Conservation (phyloP, 2,888 invertebrate genomes). For the Globia sparganii region DNA sequence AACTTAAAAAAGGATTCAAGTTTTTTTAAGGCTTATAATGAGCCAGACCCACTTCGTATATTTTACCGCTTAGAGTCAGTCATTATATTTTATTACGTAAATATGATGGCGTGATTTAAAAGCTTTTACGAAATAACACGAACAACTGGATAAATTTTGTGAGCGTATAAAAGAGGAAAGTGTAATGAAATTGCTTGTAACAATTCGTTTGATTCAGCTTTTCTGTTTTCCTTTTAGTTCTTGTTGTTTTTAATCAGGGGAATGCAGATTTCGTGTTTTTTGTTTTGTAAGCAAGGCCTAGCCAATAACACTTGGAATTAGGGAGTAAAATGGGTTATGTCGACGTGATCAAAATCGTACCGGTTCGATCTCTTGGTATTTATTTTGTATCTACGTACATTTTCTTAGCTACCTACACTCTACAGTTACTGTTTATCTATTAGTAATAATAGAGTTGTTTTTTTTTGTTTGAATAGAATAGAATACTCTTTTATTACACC, state of each 20-base stretch:
- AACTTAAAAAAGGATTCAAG: background rate
- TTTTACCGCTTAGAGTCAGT: conserved; percentile 27
- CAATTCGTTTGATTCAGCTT: conserved; percentile 42
- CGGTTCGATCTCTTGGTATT: background rate
- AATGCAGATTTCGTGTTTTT: conserved; percentile 30
- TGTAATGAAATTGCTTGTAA: conserved; percentile 42
- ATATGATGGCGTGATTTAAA: conserved; percentile 56
- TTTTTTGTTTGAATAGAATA: background rate
- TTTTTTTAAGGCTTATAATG: conserved; percentile 17
- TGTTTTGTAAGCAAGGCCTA: conserved; percentile 16
- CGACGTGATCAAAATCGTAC: background rate
- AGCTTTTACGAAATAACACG: conserved; percentile 48
- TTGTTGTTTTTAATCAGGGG: conserved; percentile 45
- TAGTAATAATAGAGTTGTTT: background rate
- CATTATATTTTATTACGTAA: conserved; percentile 53
- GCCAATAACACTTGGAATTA: conserved; percentile 2
- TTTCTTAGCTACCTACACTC: background rate
- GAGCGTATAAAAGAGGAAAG: conserved; percentile 22
- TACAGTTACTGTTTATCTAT: background rate
- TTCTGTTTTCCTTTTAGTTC: conserved; percentile 31
- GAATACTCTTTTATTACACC: no score
- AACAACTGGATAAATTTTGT: conserved; percentile 42
- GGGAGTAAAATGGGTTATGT: conserved; percentile 1
- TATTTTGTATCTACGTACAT: background rate
- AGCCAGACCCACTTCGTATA: conserved; percentile 17